Percentiles rank a stretch among this genome's conserved stretches.
phyloP scores from a whole-genome alignment of 2,797 vertebrate genomes.

The Coracias cyanogaster region DNA sequence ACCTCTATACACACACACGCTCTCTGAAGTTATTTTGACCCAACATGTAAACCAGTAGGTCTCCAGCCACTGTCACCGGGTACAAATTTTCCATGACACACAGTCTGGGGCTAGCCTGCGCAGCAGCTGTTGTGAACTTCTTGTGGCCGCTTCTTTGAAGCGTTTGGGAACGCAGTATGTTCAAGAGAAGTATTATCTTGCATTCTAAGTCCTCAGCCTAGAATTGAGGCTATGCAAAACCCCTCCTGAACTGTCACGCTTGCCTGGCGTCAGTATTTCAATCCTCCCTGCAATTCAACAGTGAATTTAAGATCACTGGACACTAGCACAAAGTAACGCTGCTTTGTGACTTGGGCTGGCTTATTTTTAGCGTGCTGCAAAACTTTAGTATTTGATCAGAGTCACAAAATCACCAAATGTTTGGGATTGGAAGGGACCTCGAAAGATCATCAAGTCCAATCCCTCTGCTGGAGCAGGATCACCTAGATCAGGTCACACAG shows the following conservation, averaged over 20 bases:
- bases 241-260: not conserved
- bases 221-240: not conserved
- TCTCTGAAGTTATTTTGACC: not conserved
- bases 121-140: not conserved
- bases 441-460: too few relatives aligned
- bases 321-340: not conserved
- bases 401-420: too few relatives aligned
- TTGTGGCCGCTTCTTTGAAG: not conserved
- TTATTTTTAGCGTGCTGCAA: not conserved
- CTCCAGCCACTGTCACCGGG: not conserved
- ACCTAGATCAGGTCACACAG: too few relatives aligned
- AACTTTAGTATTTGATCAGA: not conserved
- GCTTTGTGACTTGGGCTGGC: not conserved
- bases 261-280: not conserved
- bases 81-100: not conserved
- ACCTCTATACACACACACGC: not conserved
- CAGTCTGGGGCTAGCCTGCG: fast-evolving
- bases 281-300: not conserved
- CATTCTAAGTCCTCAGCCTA: not conserved
- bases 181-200: not conserved
- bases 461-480: too few relatives aligned
- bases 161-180: not conserved
- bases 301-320: not conserved
- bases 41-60: not conserved
- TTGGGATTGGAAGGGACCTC: too few relatives aligned